phyloP scores from a whole-genome alignment of 2,797 vertebrate species.

The Brotula barbata region DNA sequence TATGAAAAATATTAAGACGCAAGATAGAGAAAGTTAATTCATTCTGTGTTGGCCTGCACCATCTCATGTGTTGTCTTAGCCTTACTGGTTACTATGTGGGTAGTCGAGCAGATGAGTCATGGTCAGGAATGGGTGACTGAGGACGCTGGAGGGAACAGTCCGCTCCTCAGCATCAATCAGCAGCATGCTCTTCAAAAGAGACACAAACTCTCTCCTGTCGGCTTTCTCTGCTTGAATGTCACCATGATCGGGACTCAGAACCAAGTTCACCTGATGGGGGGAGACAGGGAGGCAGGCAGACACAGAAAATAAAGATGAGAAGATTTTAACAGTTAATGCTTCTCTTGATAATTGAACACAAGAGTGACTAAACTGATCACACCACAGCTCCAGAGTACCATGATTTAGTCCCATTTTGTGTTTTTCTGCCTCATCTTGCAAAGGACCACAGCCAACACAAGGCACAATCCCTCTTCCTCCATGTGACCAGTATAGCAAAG shows the following conservation, averaged over 20 bases:
- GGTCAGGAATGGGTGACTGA: conserved; percentile 94
- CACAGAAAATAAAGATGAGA: too few relatives aligned
- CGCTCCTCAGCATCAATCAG: conserved; percentile 92
- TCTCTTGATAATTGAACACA: too few relatives aligned
- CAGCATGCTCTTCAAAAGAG: conserved; percentile 95
- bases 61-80: neutral
- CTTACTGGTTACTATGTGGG: conserved; percentile 96
- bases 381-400: too few relatives aligned
- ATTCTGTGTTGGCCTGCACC: conserved; percentile 1
- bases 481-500: too few relatives aligned
- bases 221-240: conserved; percentile 95
- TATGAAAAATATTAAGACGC: neutral
- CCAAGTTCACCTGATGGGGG: conserved; percentile 88
- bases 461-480: too few relatives aligned
- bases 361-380: too few relatives aligned
- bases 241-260: conserved; percentile 91
- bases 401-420: too few relatives aligned
- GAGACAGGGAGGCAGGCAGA: neutral
- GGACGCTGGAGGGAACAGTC: conserved; percentile 87
- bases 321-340: too few relatives aligned
- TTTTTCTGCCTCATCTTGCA: too few relatives aligned
- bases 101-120: conserved; percentile 98
- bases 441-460: too few relatives aligned
- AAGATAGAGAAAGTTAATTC: neutral
- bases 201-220: conserved; percentile 94